Base-by-base conservation (phyloP, 2,888 invertebrate species). In the Pristionchus fissidentatus region DNA sequence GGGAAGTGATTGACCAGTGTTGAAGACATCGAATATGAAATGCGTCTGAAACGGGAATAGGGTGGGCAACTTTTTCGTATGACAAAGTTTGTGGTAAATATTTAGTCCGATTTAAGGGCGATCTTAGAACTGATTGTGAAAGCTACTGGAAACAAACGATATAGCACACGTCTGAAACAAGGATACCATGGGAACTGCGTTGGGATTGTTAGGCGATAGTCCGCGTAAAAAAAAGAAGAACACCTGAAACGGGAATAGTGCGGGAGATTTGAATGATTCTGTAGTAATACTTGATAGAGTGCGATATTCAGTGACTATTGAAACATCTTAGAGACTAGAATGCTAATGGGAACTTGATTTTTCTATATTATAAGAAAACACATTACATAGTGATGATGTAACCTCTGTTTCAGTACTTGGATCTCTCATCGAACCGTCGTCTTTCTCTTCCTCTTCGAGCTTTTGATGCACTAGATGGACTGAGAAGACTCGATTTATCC, bases 401-500 rank as follows among this genome's bases (percentile, higher is more conserved):
- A 52, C 19, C n/a, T n/a, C n/a, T n/a, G n/a, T 62, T 62, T 0
- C 41, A 70, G 70, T 13, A 70, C 26, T 22, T 70, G 70, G n/a
- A n/a, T 7, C 70, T 70, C 26, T 70, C 70, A 2, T 41, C 43
- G 43, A 70, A 70, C 26, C 70, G 70, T 70, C 70, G 70, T 43
- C 70, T 70, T 19, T 70, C 70, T 10, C 70, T 70, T 43, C 70
- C 70, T 43, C 70, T 70, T 5, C 70, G 41, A 3, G 70, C 70
- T 19, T 70, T 70, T 26, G 70, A 41, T 70, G 41, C 41, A 70
- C 43, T 70, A 41, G 70, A 70, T 8, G 43, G n/a, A 43, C 41
- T 70, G 41, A 41, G 70, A 26, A 70, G n/a, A 26, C 43, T 70
- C 43, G 70, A 70, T 43, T 19, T 70, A 26, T 43, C 43, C n/a